phyloP scores from a whole-genome alignment of 1,140 invertebrate species.

The Drosophila suzukii region DNA sequence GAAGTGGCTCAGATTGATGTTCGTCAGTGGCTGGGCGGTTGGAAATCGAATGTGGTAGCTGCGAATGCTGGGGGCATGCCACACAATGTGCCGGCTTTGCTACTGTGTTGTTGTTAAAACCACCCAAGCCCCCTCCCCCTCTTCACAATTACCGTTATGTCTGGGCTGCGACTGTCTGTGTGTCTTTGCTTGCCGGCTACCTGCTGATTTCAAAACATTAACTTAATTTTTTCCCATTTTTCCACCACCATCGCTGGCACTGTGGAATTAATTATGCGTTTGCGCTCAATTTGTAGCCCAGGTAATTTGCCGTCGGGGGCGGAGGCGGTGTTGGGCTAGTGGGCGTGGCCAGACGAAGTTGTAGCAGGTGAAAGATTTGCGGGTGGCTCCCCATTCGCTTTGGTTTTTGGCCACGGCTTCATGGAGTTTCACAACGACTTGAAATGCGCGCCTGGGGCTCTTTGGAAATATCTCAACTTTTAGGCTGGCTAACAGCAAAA shows the following conservation, averaged over 20 bases:
- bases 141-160: constrained; percentile 63
- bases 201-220: constrained; percentile 75
- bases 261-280: constrained; percentile 79
- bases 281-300: constrained; percentile 79
- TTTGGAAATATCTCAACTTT: constrained; percentile 42
- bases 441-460: constrained; percentile 39
- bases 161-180: constrained; percentile 25
- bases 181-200: constrained; percentile 36
- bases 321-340: neutral
- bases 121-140: neutral
- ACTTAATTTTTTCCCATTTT: constrained; percentile 74
- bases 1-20: constrained; percentile 27
- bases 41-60: constrained; percentile 38
- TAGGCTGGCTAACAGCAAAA: constrained; percentile 34
- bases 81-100: constrained; percentile 6
- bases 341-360: constrained; percentile 35
- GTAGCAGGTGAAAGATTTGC: constrained; percentile 71
- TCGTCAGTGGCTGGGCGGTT: constrained; percentile 24
- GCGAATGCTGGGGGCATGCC: constrained; percentile 28
- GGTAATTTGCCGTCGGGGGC: constrained; percentile 53
- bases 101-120: constrained; percentile 19
- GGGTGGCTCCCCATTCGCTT: constrained; percentile 51
- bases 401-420: constrained; percentile 12
- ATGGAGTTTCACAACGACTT: constrained; percentile 63
- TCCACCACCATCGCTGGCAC: constrained; percentile 36